Percentiles rank a stretch among this genome's conserved stretches.
These are phyloP conservation scores for Musca vetustissima DNA, from an alignment of 1,140 invertebrate genomes.

Conservation along the genomic window DNA sequence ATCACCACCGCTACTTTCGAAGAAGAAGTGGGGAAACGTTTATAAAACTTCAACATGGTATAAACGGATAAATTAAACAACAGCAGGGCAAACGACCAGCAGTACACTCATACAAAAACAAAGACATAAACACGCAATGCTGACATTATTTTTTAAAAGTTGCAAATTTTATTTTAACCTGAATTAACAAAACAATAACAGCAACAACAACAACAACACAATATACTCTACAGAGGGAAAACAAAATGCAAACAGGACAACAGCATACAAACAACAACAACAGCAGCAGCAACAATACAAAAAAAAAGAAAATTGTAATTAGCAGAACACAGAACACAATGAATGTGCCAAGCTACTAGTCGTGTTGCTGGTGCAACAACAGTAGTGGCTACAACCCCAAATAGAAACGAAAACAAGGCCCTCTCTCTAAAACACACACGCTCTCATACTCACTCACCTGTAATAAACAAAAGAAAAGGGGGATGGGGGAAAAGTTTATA, in stretches of 20 bases:
- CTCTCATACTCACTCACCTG: too few species aligned
- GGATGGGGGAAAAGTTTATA: too few species aligned
- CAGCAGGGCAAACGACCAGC: neutral
- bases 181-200: slow-evolving; percentile 36
- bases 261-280: neutral
- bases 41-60: too few species aligned
- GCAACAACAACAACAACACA: slow-evolving; percentile 22
- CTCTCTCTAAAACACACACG: too few species aligned
- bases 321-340: slow-evolving; percentile 35
- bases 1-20: too few species aligned
- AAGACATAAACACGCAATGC: slow-evolving; percentile 55
- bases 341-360: slow-evolving; percentile 32
- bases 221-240: too few species aligned
- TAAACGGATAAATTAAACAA: slow-evolving; percentile 23
- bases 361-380: slow-evolving; percentile 49
- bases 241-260: slow-evolving; percentile 2
- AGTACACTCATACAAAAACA: neutral
- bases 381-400: too few species aligned
- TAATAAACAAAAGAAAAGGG: too few species aligned
- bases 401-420: too few species aligned
- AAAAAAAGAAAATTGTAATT: slow-evolving; percentile 32
- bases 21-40: too few species aligned
- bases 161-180: slow-evolving; percentile 56
- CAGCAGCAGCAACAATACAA: slow-evolving; percentile 28
- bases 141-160: slow-evolving; percentile 55